A percentile compares a stretch with the other conserved stretches of the same genome.
phyloP scores from a whole-genome alignment of 2,888 invertebrate genomes.

The Xanthia togata region DNA sequence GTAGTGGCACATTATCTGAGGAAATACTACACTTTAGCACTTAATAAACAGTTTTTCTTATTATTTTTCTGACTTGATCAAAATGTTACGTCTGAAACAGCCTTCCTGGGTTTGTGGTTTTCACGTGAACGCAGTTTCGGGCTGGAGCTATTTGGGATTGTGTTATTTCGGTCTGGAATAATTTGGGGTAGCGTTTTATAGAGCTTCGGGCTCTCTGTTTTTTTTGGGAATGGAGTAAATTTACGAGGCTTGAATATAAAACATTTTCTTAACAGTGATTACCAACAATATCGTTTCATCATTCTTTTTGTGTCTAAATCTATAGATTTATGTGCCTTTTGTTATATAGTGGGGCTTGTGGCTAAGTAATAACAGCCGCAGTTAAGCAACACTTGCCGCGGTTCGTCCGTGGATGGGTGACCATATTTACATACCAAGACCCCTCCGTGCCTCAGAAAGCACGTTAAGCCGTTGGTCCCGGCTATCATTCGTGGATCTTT shows the following conservation, averaged over 20 bases:
- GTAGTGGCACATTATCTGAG: constrained; percentile 92
- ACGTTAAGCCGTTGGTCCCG: no score
- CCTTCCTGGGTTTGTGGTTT: background rate
- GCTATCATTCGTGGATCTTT: no score
- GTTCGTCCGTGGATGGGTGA: no score
- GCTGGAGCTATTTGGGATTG: background rate
- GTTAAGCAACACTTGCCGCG: no score
- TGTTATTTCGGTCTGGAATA: background rate
- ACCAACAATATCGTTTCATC: background rate
- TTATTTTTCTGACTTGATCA: background rate
- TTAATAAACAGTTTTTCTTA: background rate
- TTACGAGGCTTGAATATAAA: background rate
- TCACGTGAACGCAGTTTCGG: background rate
- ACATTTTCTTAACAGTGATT: background rate
- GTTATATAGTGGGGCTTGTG: no score
- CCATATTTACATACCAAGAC: no score
- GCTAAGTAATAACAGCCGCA: no score
- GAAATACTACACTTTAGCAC: background rate
- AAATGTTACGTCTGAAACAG: background rate
- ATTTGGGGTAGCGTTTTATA: background rate
- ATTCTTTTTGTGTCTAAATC: background rate
- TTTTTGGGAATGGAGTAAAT: background rate
- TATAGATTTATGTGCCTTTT: no score
- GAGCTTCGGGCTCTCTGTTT: background rate
- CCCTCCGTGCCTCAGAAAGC: no score